Base-by-base conservation (phyloP, 2,113 vertebrate species). In the Pyrgilauda ruficollis region DNA sequence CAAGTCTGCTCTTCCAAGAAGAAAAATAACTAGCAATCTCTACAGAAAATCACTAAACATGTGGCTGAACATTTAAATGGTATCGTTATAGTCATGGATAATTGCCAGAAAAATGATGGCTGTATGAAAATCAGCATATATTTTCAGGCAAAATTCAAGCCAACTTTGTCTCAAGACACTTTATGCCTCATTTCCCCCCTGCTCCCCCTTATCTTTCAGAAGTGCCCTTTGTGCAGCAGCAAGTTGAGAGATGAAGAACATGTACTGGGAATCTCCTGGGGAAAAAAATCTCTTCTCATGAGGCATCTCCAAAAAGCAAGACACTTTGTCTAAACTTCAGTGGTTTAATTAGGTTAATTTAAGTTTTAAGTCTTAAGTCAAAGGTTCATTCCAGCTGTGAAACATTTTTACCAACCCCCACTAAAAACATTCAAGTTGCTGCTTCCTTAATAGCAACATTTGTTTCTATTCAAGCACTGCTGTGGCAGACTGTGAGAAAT, bases 401-500 rank as follows among this genome's bases (percentile, higher is more conserved):
- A 70, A 43, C 56, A 15, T 47, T 95, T 87, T 87, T 78, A 49
- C 26, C 53, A 86, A 21, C 7, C 18, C 31, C 33, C 41, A 52
- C 12, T 31, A 58, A 89, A 89, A 87, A 88, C 30, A 55, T 44
- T 30, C 10, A 85, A 94, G 83, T 81, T 93, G 64, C 59, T 81
- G 41, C 31, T 94, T 91, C 35, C 62, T 86, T 86, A 95, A 69
- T 47, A 87, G 46, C 16, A 77, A 27, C 49, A 56, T 85, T 93
- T 95, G 52, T 59, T 95, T 70, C 43, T 63, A 41, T 79, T 55
- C 78, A 70, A 94, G 75, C 63, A 84, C 43, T 94, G 78, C 61
- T 61, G 77, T n/a, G 58, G 26, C 44, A 76, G 56, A 44, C 33
- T 77, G 93, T 77, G 94, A 79, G 84, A 95, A 97, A 96, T 95